Conservation (phyloP, 2,797 vertebrate genomes). For the Apogon talboti region DNA sequence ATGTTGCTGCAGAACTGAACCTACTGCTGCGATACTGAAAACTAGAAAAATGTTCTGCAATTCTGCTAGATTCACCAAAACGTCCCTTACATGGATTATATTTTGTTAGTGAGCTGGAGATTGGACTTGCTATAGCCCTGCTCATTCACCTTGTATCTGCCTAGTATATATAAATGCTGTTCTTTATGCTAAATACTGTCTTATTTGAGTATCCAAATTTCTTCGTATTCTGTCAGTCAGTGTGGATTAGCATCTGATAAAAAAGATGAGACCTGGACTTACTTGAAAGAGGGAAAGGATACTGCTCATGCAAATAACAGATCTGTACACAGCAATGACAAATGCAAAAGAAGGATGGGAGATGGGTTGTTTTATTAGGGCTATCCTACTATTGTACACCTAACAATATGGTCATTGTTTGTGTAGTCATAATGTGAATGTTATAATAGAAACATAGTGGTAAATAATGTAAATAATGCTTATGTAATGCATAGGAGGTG, state of each 20-base stretch:
- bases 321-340: conserved; percentile 22
- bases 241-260: conserved; percentile 8
- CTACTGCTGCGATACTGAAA: neutral
- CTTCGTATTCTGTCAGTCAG: neutral
- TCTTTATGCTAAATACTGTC: neutral
- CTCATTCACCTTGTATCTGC: neutral
- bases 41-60: neutral
- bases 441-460: neutral
- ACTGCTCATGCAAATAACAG: conserved; percentile 28
- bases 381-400: neutral
- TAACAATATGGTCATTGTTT: neutral
- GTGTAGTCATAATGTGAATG: neutral
- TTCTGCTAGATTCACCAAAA: neutral
- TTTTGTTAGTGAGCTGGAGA: conserved; percentile 1
- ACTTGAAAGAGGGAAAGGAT: conserved; percentile 11
- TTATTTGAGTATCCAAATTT: conserved; percentile 37
- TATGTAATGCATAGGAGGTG: neutral
- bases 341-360: conserved; percentile 42
- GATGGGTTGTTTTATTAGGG: neutral
- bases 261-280: conserved; percentile 9
- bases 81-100: neutral
- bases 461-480: neutral
- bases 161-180: conserved; percentile 13
- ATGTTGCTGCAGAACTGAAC: neutral
- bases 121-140: neutral